Evolutionary conservation across 2,113 vertebrate genomes (phyloP).

Genomic region (Psittacula cyanocephala): DNA sequence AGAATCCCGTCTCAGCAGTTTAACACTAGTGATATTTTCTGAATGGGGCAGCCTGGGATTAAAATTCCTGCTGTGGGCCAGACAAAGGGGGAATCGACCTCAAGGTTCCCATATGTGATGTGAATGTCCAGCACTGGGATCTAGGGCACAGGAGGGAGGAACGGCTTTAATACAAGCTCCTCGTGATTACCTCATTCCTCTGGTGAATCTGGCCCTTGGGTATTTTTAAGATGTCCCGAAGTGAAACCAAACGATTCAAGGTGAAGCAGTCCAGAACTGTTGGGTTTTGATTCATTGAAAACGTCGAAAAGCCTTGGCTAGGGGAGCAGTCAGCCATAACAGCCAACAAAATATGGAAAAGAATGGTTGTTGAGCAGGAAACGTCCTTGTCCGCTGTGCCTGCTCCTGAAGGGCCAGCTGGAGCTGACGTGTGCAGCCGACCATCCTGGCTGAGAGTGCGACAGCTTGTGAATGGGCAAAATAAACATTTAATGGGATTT

Average conservation of each 20-base stretch:
- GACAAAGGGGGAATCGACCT: neutral
- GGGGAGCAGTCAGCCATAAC: neutral
- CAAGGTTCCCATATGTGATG: neutral
- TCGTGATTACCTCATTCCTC: slow-evolving; percentile 5
- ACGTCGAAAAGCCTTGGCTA: neutral
- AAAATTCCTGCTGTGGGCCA: neutral
- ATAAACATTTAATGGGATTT: neutral
- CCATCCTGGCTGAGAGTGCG: neutral
- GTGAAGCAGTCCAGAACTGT: neutral
- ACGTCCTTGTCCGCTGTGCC: neutral
- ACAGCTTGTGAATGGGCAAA: neutral
- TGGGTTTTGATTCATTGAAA: neutral
- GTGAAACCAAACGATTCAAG: slow-evolving; percentile 8
- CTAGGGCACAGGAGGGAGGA: neutral
- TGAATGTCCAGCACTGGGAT: neutral
- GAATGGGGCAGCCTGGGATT: neutral
- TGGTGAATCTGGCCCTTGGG: neutral
- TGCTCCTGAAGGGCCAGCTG: neutral
- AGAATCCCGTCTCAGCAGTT: neutral
- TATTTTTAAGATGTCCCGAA: neutral
- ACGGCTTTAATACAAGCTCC: neutral
- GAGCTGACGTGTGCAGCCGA: neutral
- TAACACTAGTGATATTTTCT: neutral
- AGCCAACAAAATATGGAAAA: neutral
- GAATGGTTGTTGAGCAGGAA: neutral